A percentile compares a stretch with the other conserved stretches of the same genome.
Conservation (phyloP, 2,888 invertebrate genomes). For the Drosophila fungiperda region DNA sequence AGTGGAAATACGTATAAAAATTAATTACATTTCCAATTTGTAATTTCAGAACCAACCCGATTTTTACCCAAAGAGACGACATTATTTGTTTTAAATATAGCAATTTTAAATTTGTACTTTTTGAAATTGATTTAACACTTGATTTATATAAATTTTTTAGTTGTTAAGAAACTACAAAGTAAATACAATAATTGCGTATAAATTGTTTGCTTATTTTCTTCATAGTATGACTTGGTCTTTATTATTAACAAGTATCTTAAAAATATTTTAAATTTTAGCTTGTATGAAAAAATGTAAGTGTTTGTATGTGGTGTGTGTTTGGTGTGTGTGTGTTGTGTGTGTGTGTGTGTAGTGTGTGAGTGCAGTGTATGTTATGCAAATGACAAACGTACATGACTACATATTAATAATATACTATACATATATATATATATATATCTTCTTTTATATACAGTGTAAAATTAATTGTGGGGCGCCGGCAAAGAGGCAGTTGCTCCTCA, state of each 20-base stretch:
- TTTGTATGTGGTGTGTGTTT: background rate
- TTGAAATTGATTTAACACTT: background rate
- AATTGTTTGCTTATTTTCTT: constrained; percentile 17
- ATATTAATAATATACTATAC: background rate
- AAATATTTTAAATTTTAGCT: constrained; percentile 11
- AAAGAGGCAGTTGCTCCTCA: constrained; percentile 16
- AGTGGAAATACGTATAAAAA: background rate
- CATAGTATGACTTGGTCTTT: constrained; percentile 67
- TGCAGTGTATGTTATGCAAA: background rate
- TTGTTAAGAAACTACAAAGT: background rate
- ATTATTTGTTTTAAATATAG: background rate
- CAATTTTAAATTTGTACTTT: background rate
- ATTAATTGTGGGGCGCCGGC: constrained; percentile 30
- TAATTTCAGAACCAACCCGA: background rate
- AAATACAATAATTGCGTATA: constrained; percentile 1
- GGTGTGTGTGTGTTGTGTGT: background rate
- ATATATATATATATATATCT: constrained; percentile 19
- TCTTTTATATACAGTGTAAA: constrained; percentile 31
- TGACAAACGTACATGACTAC: constrained; percentile 4
- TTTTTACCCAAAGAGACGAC: background rate
- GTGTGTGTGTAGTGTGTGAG: background rate
- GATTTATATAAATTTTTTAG: background rate
- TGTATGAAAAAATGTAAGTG: constrained; percentile 6
- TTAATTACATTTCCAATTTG: background rate
- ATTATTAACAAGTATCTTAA: constrained; percentile 36